These are phyloP conservation scores for Chelon labrosus DNA, from an alignment of 2,797 vertebrate genomes.

Conservation along the genomic window DNA sequence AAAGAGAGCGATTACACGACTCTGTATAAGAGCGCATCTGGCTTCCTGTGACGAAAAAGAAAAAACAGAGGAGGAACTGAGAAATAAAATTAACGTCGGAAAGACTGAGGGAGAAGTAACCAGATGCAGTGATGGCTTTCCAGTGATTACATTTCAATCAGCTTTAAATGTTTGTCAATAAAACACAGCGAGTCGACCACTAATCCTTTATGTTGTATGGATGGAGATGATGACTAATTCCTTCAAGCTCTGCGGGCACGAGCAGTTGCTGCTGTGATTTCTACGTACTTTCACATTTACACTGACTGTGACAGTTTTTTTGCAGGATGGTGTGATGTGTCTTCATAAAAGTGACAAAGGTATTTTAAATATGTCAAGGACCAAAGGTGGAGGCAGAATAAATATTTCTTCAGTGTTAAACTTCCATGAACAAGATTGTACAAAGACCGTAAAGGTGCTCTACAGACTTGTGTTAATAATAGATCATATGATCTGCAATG, in stretches of 20 bases:
- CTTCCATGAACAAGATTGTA: background rate
- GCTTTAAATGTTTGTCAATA: slow-evolving; percentile 52
- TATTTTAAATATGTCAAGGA: background rate
- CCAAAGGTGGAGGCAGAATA: background rate
- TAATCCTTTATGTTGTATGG: slow-evolving; percentile 44
- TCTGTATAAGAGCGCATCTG: slow-evolving; percentile 53
- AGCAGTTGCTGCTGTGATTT: slow-evolving; percentile 23
- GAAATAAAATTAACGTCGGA: slow-evolving; percentile 10
- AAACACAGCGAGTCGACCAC: slow-evolving; percentile 33
- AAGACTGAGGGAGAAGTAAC: slow-evolving; percentile 23
- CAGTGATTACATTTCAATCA: slow-evolving; percentile 43
- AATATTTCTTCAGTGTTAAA: background rate
- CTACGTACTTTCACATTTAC: background rate
- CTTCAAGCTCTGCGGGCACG: slow-evolving; percentile 12
- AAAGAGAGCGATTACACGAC: slow-evolving; percentile 32
- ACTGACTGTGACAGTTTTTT: background rate
- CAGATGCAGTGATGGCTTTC: slow-evolving; percentile 17
- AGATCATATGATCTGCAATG: background rate
- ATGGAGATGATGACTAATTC: slow-evolving; percentile 40
- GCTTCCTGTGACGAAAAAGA: slow-evolving; percentile 10
- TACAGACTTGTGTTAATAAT: background rate
- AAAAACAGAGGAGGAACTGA: background rate
- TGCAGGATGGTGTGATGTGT: background rate
- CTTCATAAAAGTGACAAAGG: slow-evolving; percentile 2
- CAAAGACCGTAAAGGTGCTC: no score